Evolutionary conservation across 2,113 vertebrate genomes (phyloP).

Genomic region (Thomomys bottae): DNA sequence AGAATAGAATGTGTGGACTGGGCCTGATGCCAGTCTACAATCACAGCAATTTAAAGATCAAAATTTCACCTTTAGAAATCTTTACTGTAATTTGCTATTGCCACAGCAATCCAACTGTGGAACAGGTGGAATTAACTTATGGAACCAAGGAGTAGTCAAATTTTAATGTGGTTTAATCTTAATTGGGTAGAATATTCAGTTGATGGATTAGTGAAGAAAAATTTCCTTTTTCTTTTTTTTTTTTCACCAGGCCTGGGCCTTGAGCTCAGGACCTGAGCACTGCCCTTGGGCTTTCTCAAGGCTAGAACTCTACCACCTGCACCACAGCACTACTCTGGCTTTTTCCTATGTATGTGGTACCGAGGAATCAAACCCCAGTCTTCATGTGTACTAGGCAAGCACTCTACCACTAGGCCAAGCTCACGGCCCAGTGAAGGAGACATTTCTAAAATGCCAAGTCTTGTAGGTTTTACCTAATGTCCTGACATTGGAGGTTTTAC

Average conservation of each 20-base stretch:
- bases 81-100: neutral
- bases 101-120: neutral
- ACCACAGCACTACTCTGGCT: too few species aligned
- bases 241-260: too few species aligned
- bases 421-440: too few species aligned
- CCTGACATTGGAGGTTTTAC: neutral
- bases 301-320: too few species aligned
- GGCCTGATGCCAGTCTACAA: neutral
- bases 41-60: neutral
- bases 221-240: too few species aligned
- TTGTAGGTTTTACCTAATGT: neutral
- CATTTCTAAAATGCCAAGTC: neutral
- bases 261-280: too few species aligned
- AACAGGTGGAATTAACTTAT: neutral
- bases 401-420: too few species aligned
- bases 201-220: neutral
- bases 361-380: too few species aligned
- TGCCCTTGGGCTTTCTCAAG: too few species aligned
- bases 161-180: neutral
- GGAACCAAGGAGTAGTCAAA: neutral
- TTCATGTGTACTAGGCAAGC: too few species aligned
- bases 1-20: neutral
- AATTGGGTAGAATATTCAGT: neutral
- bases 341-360: too few species aligned
- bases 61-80: neutral